Evolutionary conservation across 2,797 vertebrate genomes (phyloP).

Genomic region (Loris lydekkerianus): DNA sequence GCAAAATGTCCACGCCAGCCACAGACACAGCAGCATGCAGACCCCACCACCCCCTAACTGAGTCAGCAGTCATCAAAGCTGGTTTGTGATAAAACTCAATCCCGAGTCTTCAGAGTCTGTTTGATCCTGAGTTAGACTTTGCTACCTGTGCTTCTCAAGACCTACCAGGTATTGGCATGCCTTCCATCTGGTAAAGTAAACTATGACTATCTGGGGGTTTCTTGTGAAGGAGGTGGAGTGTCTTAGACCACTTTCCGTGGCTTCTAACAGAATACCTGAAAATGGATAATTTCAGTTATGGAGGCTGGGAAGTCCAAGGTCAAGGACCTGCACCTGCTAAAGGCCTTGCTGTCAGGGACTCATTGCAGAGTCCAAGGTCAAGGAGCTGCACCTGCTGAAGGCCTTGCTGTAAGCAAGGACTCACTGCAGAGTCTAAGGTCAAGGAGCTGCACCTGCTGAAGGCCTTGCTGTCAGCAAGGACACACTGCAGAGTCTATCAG

Average conservation of each 20-base stretch:
- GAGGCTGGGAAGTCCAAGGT: not conserved
- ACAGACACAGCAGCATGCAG: accelerated
- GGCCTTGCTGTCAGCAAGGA: too few relatives aligned
- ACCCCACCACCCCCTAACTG: not conserved
- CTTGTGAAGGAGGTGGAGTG: not conserved
- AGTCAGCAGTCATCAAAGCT: not conserved
- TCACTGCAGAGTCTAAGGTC: not conserved
- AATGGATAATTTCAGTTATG: not conserved
- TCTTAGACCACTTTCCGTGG: not conserved
- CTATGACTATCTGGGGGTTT: not conserved
- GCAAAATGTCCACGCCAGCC: not conserved
- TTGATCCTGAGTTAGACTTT: not conserved
- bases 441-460: not conserved
- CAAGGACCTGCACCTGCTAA: not conserved
- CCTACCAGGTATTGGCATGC: not conserved
- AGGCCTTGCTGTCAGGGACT: not conserved
- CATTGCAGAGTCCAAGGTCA: not conserved
- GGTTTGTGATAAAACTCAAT: not conserved
- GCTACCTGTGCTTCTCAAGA: not conserved
- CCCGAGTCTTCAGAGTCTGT: not conserved
- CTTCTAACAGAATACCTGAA: not conserved
- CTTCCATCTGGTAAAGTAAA: not conserved
- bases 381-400: too few relatives aligned
- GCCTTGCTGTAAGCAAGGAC: too few relatives aligned
- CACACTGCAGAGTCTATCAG: not conserved